A percentile compares a stretch with the other conserved stretches of the same genome.
Evolutionary conservation across 1,140 invertebrate genomes (phyloP).

Genomic region (Ceratosolen fusciceps): DNA sequence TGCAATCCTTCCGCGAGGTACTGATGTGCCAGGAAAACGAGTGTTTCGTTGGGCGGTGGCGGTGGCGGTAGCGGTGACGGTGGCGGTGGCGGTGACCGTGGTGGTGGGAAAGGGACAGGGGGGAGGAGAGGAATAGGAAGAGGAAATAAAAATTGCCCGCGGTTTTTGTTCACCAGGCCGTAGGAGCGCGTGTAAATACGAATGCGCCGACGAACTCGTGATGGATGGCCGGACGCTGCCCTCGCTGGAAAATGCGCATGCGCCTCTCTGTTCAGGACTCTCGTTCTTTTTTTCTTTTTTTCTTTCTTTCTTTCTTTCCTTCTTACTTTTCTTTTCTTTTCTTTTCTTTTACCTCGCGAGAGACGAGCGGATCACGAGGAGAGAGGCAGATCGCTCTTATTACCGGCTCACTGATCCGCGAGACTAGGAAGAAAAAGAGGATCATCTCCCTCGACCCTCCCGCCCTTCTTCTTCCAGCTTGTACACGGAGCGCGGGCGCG

Average conservation of each 20-base stretch:
- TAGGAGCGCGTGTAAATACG: neutral
- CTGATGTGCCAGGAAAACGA: neutral
- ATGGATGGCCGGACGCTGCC: neutral
- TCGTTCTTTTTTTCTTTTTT: neutral
- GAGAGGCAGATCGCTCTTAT: conserved; percentile 34
- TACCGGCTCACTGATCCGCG: conserved; percentile 29
- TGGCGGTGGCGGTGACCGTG: too few species aligned
- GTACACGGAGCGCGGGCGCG: neutral
- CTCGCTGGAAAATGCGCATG: neutral
- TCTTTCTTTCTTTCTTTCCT: too few species aligned
- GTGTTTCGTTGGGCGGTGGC: too few species aligned
- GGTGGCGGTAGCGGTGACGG: too few species aligned
- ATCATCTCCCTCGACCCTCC: conserved; percentile 16
- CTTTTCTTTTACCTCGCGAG: conserved; percentile 6
- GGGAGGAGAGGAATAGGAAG: neutral
- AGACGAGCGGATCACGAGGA: conserved; percentile 15
- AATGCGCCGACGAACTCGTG: neutral
- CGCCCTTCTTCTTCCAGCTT: neutral
- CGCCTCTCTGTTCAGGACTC: neutral
- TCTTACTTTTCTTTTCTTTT: too few species aligned
- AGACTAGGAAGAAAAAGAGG: neutral
- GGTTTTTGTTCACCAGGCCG: neutral
- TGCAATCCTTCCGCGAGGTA: neutral
- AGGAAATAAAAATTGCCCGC: neutral
- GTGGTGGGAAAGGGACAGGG: too few species aligned